Percentiles rank a stretch among this genome's conserved stretches.
phyloP scores from a whole-genome alignment of 2,797 vertebrate genomes.

The Sebastes minor region DNA sequence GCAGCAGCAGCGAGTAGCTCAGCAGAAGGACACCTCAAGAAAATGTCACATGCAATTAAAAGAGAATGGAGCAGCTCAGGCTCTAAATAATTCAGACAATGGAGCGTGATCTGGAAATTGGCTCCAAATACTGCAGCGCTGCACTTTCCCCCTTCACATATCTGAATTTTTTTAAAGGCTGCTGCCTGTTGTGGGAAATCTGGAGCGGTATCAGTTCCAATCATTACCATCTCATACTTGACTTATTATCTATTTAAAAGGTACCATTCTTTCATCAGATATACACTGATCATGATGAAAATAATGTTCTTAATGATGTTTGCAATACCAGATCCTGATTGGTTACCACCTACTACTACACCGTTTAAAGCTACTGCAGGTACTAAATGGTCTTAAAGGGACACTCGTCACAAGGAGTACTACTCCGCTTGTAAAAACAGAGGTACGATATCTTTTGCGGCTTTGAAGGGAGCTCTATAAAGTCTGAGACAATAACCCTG shows the following conservation, averaged over 20 bases:
- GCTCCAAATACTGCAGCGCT: slow-evolving; percentile 60
- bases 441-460: not conserved
- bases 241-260: slow-evolving; percentile 6
- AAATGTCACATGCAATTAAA: slow-evolving; percentile 83
- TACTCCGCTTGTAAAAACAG: not conserved
- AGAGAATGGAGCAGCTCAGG: slow-evolving; percentile 59
- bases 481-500: not conserved
- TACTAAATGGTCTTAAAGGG: not conserved
- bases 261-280: not conserved
- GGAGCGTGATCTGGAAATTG: slow-evolving; percentile 68
- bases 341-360: not conserved
- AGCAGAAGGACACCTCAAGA: slow-evolving; percentile 73
- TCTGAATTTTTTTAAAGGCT: not conserved
- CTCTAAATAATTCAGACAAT: slow-evolving; percentile 82
- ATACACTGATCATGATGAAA: not conserved
- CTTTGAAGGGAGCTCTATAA: not conserved
- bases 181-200: slow-evolving; percentile 16
- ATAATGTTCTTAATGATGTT: not conserved
- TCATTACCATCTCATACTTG: not conserved
- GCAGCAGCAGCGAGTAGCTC: slow-evolving; percentile 42
- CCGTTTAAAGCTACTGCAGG: not conserved
- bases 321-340: not conserved
- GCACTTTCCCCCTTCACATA: slow-evolving; percentile 38
- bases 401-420: not conserved
- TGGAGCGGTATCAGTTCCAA: not conserved